These are phyloP conservation scores for Notarius quadriscutis DNA, from an alignment of 2,113 vertebrate genomes.

Conservation along the genomic window DNA sequence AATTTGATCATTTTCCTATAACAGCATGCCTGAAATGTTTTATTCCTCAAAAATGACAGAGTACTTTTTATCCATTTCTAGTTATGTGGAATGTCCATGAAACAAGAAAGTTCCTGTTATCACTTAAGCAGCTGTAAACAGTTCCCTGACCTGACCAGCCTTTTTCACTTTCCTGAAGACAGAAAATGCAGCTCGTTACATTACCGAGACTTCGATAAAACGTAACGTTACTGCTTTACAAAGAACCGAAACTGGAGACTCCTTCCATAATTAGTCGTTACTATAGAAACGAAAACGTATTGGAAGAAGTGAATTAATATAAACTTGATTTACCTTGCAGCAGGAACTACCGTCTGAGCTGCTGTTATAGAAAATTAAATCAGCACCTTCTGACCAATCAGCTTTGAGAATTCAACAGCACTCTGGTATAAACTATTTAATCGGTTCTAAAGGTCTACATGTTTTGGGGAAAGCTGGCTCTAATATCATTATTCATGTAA, in stretches of 20 bases:
- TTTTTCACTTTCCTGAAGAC: not conserved
- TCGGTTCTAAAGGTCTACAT: not conserved
- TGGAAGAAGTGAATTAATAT: not conserved
- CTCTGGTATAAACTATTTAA: not conserved
- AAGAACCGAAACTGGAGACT: not conserved
- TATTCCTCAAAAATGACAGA: not conserved
- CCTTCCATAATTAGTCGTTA: not conserved
- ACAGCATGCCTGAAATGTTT: not conserved
- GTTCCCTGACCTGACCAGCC: not conserved
- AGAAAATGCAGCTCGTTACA: not conserved
- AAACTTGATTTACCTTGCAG: not conserved
- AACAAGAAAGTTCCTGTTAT: not conserved
- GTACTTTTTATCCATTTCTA: not conserved
- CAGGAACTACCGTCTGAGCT: not conserved
- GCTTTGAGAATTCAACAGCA: not conserved
- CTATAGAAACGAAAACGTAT: not conserved
- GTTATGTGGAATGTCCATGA: not conserved
- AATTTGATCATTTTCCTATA: not conserved
- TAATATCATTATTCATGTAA: not conserved
- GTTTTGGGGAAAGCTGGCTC: not conserved
- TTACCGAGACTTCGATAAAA: not conserved
- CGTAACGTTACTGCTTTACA: not conserved
- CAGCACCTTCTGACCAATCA: not conserved
- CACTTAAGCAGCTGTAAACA: not conserved
- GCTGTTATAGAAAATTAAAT: not conserved